phyloP scores from a whole-genome alignment of 2,888 invertebrate genomes.

The Drosophila niveifrons region DNA sequence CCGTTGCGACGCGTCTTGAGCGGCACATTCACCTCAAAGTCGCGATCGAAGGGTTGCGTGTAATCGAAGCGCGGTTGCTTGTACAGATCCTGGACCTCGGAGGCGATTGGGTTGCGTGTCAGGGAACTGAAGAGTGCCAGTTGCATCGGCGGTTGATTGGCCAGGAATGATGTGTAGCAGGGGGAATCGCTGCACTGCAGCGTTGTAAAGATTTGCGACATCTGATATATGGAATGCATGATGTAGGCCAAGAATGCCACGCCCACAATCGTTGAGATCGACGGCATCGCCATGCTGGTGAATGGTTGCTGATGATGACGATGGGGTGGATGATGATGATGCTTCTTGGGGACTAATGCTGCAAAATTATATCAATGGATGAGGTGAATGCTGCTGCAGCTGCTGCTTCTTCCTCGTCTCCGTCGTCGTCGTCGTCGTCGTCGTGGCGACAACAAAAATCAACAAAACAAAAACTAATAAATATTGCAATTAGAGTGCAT shows the following conservation, averaged over 20 bases:
- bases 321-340: no score
- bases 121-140: slow-evolving; percentile 90
- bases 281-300: slow-evolving; percentile 84
- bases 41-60: slow-evolving; percentile 86
- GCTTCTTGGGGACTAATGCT: no score
- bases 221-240: slow-evolving; percentile 90
- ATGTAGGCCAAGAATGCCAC: slow-evolving; percentile 90
- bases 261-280: slow-evolving; percentile 88
- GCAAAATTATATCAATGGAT: no score
- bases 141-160: slow-evolving; percentile 89
- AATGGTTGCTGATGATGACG: neutral
- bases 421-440: slow-evolving; percentile 11
- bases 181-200: slow-evolving; percentile 86
- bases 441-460: slow-evolving; percentile 15
- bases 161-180: slow-evolving; percentile 90
- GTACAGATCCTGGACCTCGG: slow-evolving; percentile 88
- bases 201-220: slow-evolving; percentile 90
- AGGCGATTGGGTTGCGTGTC: slow-evolving; percentile 87
- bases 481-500: slow-evolving; percentile 28
- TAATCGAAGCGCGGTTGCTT: slow-evolving; percentile 89
- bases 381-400: slow-evolving; percentile 8
- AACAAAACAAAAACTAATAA: slow-evolving; percentile 12
- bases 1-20: slow-evolving; percentile 93
- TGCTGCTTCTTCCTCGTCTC: neutral
- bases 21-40: slow-evolving; percentile 88